Evolutionary conservation across 92 coral and sea anemone genomes (phyloP).

Genomic region (Chrysogorgia sp.): DNA sequence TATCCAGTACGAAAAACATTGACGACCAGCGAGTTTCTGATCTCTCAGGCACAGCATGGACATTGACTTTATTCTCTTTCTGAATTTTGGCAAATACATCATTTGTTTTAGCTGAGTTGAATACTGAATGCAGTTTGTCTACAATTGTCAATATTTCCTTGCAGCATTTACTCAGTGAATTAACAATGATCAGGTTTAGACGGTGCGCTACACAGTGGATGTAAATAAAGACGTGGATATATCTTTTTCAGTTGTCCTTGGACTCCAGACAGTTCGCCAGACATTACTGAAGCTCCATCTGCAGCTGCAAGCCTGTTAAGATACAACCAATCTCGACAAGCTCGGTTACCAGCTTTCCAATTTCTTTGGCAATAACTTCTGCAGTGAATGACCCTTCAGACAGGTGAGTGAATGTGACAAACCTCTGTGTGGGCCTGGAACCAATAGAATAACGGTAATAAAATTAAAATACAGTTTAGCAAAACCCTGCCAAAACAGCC

Average conservation of each 20-base stretch:
- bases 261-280: conserved; percentile 17
- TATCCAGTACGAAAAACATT: conserved; percentile 14
- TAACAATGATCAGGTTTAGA: too few relatives aligned
- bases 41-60: too few relatives aligned
- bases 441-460: conserved; percentile 13
- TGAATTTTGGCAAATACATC: too few relatives aligned
- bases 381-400: conserved; percentile 21
- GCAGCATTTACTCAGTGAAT: too few relatives aligned
- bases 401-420: conserved; percentile 10
- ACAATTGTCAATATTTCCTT: too few relatives aligned
- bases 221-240: conserved; percentile 14
- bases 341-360: conserved; percentile 13
- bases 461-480: conserved; percentile 3
- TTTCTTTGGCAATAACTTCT: conserved; percentile 17
- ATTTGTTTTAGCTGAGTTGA: too few relatives aligned
- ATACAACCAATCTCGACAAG: conserved; percentile 1
- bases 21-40: conserved; percentile 19
- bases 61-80: too few relatives aligned
- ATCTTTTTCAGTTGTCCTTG: conserved; percentile 16
- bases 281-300: too few relatives aligned
- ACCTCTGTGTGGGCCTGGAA: conserved; percentile 22
- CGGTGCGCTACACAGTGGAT: conserved; percentile 27
- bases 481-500: conserved; percentile 18
- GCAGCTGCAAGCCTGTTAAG: conserved; percentile 11
- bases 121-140: too few relatives aligned